phyloP scores from a whole-genome alignment of 2,888 invertebrate genomes.

The Nasonia oneida region DNA sequence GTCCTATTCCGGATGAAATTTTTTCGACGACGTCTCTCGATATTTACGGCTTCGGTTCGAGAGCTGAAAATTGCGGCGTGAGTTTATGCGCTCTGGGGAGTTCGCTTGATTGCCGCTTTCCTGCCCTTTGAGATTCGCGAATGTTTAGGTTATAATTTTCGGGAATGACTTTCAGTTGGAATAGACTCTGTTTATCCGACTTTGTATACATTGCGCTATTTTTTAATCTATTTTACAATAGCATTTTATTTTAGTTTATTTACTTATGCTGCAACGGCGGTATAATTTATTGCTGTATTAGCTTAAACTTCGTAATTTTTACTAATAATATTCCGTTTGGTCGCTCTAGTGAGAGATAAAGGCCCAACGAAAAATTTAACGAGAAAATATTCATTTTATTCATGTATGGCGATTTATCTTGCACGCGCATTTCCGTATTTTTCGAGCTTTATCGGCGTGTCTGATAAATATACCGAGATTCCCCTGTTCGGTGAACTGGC shows the following conservation, averaged over 20 bases:
- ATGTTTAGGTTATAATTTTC: not conserved
- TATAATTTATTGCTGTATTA: no score
- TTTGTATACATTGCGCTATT: no score
- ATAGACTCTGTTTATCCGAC: no score
- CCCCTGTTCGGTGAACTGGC: constrained; percentile 35
- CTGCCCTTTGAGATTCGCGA: not conserved
- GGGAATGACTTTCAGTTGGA: no score
- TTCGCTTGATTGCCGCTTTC: not conserved
- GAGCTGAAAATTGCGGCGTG: not conserved
- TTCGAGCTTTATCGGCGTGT: constrained; percentile 46
- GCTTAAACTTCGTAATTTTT: no score
- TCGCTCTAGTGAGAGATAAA: not conserved
- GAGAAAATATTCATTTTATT: constrained; percentile 17
- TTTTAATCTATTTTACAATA: no score
- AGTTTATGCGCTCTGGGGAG: not conserved
- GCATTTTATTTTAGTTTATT: no score
- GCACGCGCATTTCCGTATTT: constrained; percentile 49
- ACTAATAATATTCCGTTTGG: not conserved
- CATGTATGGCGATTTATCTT: constrained; percentile 20
- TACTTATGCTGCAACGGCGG: no score
- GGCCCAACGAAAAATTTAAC: not conserved
- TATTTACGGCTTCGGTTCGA: constrained; percentile 17
- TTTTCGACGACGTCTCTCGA: constrained; percentile 1
- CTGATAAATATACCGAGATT: constrained; percentile 51
- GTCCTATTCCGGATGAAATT: constrained; percentile 26